Conservation (phyloP, 92 coral and sea anemone genomes). For the Diadumene lineata region DNA sequence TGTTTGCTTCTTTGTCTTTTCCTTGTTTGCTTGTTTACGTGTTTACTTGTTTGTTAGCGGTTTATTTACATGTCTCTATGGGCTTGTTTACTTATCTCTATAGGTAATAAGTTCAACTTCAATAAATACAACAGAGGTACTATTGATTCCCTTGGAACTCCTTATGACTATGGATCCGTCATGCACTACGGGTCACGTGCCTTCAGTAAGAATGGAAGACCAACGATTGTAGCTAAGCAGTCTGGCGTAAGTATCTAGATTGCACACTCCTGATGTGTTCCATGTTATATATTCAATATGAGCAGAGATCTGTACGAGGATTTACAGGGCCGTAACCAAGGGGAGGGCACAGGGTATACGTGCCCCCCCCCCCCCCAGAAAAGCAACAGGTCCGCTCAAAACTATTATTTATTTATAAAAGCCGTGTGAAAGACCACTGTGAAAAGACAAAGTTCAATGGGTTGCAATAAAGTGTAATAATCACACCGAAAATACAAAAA, state of each 20-base stretch:
- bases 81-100: neutral
- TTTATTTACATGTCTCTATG: neutral
- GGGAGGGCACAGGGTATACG: no score
- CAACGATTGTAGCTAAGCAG: constrained; percentile 61
- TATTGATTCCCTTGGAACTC: constrained; percentile 74
- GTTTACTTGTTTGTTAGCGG: no score
- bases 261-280: no score
- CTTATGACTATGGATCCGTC: constrained; percentile 74
- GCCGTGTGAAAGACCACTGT: no score
- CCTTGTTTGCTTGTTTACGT: no score
- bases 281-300: neutral
- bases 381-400: no score
- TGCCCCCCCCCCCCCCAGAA: no score
- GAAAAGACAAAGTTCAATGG: no score
- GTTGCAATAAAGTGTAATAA: no score
- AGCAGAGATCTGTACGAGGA: neutral
- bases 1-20: no score
- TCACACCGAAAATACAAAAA: no score
- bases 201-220: constrained; percentile 68
- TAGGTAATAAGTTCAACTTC: constrained; percentile 67
- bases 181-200: constrained; percentile 72
- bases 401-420: no score
- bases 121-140: constrained; percentile 70
- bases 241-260: constrained; percentile 54
- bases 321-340: neutral